Conservation (phyloP, 1,140 invertebrate genomes). For the Brachionus sp. region DNA sequence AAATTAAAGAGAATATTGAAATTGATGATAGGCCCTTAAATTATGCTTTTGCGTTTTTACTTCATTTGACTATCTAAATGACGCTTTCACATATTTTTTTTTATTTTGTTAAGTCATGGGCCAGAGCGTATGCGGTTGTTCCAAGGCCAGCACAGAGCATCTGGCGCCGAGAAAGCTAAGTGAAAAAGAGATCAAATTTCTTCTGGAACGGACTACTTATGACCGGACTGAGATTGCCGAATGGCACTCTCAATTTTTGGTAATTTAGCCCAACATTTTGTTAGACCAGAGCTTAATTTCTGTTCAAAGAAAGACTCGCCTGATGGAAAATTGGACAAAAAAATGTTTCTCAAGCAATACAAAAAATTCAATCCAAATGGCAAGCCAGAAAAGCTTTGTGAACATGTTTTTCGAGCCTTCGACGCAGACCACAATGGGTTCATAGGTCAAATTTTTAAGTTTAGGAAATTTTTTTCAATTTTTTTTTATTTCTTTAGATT, state of each 20-base stretch:
- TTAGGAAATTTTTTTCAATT: not conserved
- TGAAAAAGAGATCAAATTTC: not conserved
- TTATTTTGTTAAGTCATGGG: not conserved
- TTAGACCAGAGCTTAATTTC: not conserved
- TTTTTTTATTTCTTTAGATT: not conserved
- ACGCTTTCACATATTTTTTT: not conserved
- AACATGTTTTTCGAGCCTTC: constrained; percentile 42
- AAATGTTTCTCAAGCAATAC: constrained; percentile 22
- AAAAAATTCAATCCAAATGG: constrained; percentile 4
- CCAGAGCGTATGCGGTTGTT: not conserved
- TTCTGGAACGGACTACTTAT: not conserved
- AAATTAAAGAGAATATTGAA: not conserved
- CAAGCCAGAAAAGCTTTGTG: constrained; percentile 10
- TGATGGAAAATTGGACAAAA: constrained; percentile 30
- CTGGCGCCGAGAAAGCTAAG: not conserved
- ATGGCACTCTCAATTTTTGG: constrained; percentile 21
- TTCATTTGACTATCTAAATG: not conserved
- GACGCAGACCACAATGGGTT: constrained; percentile 22
- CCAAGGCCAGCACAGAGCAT: not conserved
- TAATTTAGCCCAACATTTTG: not conserved
- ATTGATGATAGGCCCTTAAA: not conserved
- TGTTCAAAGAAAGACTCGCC: constrained; percentile 39
- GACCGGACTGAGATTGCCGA: not conserved
- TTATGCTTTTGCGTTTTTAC: not conserved
- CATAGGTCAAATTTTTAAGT: not conserved